Percentiles rank a stretch among this genome's conserved stretches.
These are phyloP conservation scores for Rhinolophus ferrumequinum DNA, from an alignment of 2,113 vertebrate genomes.

Conservation along the genomic window DNA sequence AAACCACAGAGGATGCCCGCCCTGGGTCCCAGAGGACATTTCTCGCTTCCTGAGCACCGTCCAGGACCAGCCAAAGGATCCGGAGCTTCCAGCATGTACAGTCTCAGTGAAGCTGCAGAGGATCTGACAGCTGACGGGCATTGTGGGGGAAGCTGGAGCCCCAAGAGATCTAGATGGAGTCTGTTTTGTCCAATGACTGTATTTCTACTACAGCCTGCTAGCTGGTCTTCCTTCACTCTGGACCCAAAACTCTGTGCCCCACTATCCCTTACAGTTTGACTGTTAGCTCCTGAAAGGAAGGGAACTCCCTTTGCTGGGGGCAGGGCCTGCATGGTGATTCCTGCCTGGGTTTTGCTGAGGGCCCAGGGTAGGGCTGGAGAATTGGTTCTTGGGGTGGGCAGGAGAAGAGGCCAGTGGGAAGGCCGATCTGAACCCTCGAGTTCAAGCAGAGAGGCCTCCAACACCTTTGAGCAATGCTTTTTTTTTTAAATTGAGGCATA, in stretches of 20 bases:
- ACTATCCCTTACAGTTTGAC: fast-evolving
- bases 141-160: not conserved
- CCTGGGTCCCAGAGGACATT: not conserved
- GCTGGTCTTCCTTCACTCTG: not conserved
- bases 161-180: not conserved
- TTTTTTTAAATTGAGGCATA: no score
- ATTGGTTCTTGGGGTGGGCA: not conserved
- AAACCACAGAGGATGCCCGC: fast-evolving
- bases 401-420: not conserved
- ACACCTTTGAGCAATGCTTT: not conserved
- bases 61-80: not conserved
- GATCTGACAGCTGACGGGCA: not conserved
- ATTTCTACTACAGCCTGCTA: not conserved
- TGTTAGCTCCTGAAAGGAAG: not conserved
- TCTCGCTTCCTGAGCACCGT: not conserved
- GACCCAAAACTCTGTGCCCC: no score
- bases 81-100: not conserved
- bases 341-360: not conserved
- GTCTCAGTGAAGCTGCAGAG: not conserved
- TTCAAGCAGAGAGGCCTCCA: not conserved
- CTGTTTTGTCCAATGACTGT: not conserved
- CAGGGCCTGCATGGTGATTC: not conserved
- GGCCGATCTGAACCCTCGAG: not conserved
- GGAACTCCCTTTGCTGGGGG: not conserved
- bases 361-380: not conserved